These are phyloP conservation scores for Gymnothorax javanicus DNA, from an alignment of 2,797 vertebrate genomes.

Conservation along the genomic window DNA sequence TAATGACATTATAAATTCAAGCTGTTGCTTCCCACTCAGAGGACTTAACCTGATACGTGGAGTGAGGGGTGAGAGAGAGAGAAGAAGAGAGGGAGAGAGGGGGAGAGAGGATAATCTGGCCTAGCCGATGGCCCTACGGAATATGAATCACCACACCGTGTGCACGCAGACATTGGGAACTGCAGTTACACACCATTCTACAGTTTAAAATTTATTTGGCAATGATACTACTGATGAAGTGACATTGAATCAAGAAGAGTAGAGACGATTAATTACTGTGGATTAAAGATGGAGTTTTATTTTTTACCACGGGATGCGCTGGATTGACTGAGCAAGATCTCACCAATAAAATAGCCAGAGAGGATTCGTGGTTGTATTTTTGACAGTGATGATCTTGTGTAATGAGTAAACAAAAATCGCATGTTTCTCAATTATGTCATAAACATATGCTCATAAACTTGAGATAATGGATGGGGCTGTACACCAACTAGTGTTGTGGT, in stretches of 20 bases:
- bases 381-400: background rate
- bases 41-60: slow-evolving; percentile 20
- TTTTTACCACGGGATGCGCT: background rate
- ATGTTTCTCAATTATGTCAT: background rate
- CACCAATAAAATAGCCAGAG: background rate
- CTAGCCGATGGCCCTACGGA: background rate
- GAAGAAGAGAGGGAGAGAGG: background rate
- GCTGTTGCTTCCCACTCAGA: slow-evolving; percentile 38
- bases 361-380: background rate
- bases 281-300: background rate
- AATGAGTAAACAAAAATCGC: background rate
- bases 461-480: background rate
- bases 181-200: background rate
- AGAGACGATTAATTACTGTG: background rate
- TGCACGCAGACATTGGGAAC: background rate
- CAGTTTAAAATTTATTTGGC: background rate
- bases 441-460: background rate
- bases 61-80: background rate
- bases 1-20: slow-evolving; percentile 61
- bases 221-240: background rate
- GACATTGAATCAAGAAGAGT: background rate
- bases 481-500: background rate
- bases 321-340: background rate
- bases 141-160: background rate
- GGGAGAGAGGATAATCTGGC: background rate